Evolutionary conservation across 2,797 vertebrate genomes (phyloP), one percentile per base, ranked within the genome.

Genomic region (Cuculus canorus): DNA sequence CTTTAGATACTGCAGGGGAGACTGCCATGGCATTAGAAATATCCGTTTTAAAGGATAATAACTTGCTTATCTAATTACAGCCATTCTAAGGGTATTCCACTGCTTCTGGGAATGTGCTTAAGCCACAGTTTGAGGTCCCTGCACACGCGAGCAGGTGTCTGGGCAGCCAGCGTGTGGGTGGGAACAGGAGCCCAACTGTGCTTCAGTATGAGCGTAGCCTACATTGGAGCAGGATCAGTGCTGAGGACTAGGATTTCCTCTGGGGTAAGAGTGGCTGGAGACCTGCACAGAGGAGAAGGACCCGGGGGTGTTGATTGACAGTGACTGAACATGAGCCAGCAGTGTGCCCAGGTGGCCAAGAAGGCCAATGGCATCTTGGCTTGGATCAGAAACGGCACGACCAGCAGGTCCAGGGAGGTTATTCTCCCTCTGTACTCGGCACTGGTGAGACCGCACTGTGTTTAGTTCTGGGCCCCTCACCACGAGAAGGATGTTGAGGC

Each of bases 111-210:
- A 17, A 3, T 10, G 11, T 1, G 3, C 9, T 73, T 65, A 43
- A 66, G 63, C 37, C 41, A 13, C 25, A 71, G 1, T 37, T 64
- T 64, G n/a, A 65, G 2, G 6, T 60, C 16, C 13, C 11, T 54
- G 35, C 48, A 59, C 8, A 6, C 5, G 1, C 2, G 2, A 27
- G 27, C 9, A 28, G 24, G 5, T 1, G 18, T 9, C 5, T 17
- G 18, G 21, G 7, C 10, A 11, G 9, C 16, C 41, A 16, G 25
- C 0, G 0, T 76, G 60, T 37, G 19, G 27, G 12, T 73, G n/a
- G 75, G n/a, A 79, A 37, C 2, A 4, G 59, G 66, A 75, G 14
- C 24, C 59, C 71, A 59, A 5, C 3, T 17, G 30, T 24, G 33
- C 15, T 8, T 30, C 75, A 41, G 16, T 2, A 8, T 2, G 33